These are phyloP conservation scores for Hipposideros armiger DNA, from an alignment of 2,113 vertebrate species.

Conservation along the genomic window DNA sequence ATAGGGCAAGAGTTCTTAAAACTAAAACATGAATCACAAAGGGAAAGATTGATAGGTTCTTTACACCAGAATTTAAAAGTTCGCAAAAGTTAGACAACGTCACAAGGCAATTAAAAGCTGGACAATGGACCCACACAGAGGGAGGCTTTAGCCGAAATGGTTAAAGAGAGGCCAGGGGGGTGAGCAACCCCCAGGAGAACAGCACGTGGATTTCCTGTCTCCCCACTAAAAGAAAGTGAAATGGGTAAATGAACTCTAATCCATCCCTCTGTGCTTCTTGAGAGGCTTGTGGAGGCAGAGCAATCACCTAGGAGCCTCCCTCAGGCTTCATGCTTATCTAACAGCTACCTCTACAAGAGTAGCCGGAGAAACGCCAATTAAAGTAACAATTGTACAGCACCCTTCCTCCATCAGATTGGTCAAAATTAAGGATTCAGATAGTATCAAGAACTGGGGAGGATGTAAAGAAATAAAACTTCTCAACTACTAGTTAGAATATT, in stretches of 20 bases:
- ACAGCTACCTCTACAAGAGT: background rate
- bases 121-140: background rate
- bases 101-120: constrained; percentile 22
- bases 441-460: background rate
- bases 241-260: background rate
- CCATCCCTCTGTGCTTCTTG: background rate
- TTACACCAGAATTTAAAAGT: constrained; percentile 20
- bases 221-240: background rate
- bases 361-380: background rate
- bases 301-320: background rate
- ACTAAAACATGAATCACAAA: constrained; percentile 39
- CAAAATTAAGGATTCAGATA: background rate
- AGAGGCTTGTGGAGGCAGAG: background rate
- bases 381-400: background rate
- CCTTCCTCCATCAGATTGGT: background rate
- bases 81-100: constrained; percentile 6
- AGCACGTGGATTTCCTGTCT: background rate
- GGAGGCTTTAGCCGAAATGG: background rate
- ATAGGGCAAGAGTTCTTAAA: constrained; percentile 39
- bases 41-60: constrained; percentile 4
- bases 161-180: background rate
- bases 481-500: background rate
- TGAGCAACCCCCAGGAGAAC: background rate
- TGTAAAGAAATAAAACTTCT: background rate
- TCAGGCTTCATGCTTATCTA: fast-evolving